Percentiles rank a stretch among this genome's conserved stretches.
phyloP scores from a whole-genome alignment of 2,113 vertebrate species.

The Reinhardtius hippoglossoides region DNA sequence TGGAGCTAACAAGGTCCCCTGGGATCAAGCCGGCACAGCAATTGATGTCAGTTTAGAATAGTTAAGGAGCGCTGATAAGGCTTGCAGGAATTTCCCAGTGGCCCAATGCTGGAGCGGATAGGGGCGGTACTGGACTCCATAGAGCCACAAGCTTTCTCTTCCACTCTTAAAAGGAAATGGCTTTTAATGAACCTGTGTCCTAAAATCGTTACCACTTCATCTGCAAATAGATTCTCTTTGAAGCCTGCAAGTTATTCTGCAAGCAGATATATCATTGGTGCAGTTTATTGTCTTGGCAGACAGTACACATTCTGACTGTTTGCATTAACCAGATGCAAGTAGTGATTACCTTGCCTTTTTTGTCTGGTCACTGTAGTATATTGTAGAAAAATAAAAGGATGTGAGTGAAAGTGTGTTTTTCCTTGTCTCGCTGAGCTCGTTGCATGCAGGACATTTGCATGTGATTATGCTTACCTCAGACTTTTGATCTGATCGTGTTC shows the following conservation, averaged over 20 bases:
- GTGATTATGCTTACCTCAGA: slow-evolving; percentile 32
- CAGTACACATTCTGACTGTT: slow-evolving; percentile 24
- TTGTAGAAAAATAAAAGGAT: slow-evolving; percentile 12
- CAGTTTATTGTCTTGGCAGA: slow-evolving; percentile 40
- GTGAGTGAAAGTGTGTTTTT: slow-evolving; percentile 1
- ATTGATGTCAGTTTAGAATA: slow-evolving; percentile 77
- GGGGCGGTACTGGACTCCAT: slow-evolving; percentile 56
- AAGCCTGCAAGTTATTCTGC: slow-evolving; percentile 42
- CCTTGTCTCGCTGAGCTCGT: slow-evolving; percentile 14
- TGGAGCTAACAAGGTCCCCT: slow-evolving; percentile 76
- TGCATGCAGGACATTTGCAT: slow-evolving; percentile 42
- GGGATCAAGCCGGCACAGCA: slow-evolving; percentile 67
- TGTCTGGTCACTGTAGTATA: neutral
- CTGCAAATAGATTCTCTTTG: slow-evolving; percentile 66
- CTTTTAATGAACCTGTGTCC: slow-evolving; percentile 64
- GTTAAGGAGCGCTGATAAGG: slow-evolving; percentile 73
- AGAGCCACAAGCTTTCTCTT: slow-evolving; percentile 46
- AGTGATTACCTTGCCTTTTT: slow-evolving; percentile 21
- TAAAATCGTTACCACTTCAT: slow-evolving; percentile 66
- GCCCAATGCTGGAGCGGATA: slow-evolving; percentile 51
- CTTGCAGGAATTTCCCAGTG: slow-evolving; percentile 65
- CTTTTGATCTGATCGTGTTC: slow-evolving; percentile 47
- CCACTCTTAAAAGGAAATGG: slow-evolving; percentile 56
- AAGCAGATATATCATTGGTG: slow-evolving; percentile 23
- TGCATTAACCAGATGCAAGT: slow-evolving; percentile 39